Evolutionary conservation across 1,140 invertebrate species (phyloP).

Genomic region (Bombus confusus): DNA sequence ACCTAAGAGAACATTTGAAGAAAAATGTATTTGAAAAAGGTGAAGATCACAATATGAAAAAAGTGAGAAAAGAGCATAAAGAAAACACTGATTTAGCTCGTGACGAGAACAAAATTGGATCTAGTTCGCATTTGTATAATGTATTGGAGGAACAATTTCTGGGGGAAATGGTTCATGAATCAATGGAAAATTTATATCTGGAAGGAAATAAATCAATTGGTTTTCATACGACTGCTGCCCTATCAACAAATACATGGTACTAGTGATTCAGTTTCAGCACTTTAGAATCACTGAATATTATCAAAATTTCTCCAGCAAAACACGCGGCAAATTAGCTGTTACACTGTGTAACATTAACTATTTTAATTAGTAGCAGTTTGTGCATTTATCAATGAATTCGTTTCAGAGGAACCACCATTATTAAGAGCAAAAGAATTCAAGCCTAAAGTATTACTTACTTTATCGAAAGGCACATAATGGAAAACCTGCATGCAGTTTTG

Average conservation of each 20-base stretch:
- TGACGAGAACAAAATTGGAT: slow-evolving; percentile 73
- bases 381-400: slow-evolving; percentile 58
- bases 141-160: slow-evolving; percentile 80
- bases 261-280: slow-evolving; percentile 61
- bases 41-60: slow-evolving; percentile 45
- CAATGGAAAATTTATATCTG: slow-evolving; percentile 65
- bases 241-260: slow-evolving; percentile 69
- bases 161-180: slow-evolving; percentile 72
- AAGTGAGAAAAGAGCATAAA: slow-evolving; percentile 67
- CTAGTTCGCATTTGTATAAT: slow-evolving; percentile 78
- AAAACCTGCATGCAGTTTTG: slow-evolving; percentile 59
- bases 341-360: slow-evolving; percentile 21
- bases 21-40: slow-evolving; percentile 51
- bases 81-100: slow-evolving; percentile 69
- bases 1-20: slow-evolving; percentile 66
- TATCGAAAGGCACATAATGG: slow-evolving; percentile 42
- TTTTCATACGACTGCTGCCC: slow-evolving; percentile 58
- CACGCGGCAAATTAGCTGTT: slow-evolving; percentile 36
- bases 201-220: slow-evolving; percentile 63
- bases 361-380: slow-evolving; percentile 44
- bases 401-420: slow-evolving; percentile 60
- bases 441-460: slow-evolving; percentile 41
- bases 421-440: slow-evolving; percentile 36
- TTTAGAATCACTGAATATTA: slow-evolving; percentile 59
- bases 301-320: slow-evolving; percentile 48